These are phyloP conservation scores for Leiothrix lutea DNA, from an alignment of 2,113 vertebrate genomes.

Conservation along the genomic window DNA sequence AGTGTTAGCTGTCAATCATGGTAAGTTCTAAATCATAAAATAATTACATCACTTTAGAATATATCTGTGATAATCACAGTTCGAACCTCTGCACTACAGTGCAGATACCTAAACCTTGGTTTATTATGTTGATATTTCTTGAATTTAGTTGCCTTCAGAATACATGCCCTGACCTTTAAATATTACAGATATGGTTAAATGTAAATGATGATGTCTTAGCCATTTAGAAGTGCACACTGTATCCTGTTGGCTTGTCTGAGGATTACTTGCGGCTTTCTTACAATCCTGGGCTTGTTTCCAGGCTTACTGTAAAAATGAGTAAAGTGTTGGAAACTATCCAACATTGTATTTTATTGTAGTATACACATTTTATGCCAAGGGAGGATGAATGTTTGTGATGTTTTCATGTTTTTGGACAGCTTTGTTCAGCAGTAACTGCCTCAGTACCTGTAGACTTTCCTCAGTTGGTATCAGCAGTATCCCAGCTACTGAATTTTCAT, in stretches of 20 bases:
- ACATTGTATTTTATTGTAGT: background rate
- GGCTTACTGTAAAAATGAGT: background rate
- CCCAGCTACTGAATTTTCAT: background rate
- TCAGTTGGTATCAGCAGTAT: background rate
- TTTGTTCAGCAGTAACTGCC: background rate
- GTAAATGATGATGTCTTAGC: background rate
- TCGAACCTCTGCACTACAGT: background rate
- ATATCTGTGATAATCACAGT: background rate
- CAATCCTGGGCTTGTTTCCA: background rate
- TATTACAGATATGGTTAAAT: background rate
- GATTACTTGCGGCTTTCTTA: background rate
- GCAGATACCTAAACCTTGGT: background rate
- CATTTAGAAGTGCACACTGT: background rate
- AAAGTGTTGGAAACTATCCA: background rate
- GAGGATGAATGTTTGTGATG: background rate
- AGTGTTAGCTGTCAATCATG: slow-evolving; percentile 95
- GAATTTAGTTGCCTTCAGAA: background rate
- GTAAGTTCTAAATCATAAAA: slow-evolving; percentile 71
- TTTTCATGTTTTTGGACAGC: background rate
- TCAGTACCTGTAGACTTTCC: background rate
- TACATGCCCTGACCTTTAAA: background rate
- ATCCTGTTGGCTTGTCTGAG: background rate
- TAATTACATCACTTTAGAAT: background rate
- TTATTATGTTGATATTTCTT: background rate
- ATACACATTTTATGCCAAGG: background rate